These are phyloP conservation scores for Enteromius paludinosus DNA, from an alignment of 2,797 vertebrate genomes.

Conservation along the genomic window DNA sequence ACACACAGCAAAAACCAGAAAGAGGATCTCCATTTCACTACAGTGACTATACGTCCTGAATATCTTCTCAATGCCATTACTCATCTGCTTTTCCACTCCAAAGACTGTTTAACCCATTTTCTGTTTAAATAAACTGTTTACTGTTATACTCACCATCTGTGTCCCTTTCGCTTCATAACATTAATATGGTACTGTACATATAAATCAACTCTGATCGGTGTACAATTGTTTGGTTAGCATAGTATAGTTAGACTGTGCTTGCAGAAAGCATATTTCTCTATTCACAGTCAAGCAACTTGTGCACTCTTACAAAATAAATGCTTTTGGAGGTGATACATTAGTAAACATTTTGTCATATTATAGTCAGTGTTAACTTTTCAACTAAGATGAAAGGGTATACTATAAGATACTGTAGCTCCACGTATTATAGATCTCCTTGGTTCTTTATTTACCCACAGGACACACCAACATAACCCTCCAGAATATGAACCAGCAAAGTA, in stretches of 20 bases:
- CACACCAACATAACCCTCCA: background rate
- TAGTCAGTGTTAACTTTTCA: background rate
- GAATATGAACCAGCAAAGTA: background rate
- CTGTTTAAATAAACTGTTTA: no score
- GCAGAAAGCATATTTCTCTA: background rate
- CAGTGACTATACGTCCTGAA: no score
- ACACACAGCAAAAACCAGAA: no score
- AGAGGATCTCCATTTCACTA: no score
- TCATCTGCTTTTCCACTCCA: no score
- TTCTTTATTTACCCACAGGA: background rate
- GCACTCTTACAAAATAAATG: background rate
- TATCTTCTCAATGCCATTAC: no score
- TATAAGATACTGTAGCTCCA: constrained; percentile 6
- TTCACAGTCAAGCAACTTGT: background rate
- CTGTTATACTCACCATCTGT: no score
- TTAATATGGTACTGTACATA: background rate
- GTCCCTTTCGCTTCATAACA: no score
- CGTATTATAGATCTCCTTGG: background rate
- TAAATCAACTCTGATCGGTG: background rate
- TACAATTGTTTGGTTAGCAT: background rate
- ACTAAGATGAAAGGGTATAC: background rate
- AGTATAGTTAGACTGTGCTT: background rate
- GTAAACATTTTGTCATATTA: background rate
- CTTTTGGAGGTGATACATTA: background rate
- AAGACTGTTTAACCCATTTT: no score